Conservation (phyloP, 1,140 invertebrate species). For the Ridgeia piscesae region DNA sequence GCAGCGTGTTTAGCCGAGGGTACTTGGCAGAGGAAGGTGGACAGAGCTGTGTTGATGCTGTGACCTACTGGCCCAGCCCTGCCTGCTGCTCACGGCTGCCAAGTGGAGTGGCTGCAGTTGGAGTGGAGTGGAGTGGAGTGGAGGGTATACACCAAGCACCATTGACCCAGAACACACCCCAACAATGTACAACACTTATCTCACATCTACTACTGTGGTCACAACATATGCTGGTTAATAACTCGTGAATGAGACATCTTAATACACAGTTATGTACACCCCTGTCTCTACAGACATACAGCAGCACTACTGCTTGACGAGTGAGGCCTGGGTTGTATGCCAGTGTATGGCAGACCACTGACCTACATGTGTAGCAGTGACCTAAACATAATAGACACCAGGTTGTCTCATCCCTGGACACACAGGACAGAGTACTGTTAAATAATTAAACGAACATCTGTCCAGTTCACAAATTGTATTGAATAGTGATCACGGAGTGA, state of each 20-base stretch:
- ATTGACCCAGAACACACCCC: not conserved
- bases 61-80: not conserved
- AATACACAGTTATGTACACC: too few species aligned
- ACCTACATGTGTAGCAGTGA: not conserved
- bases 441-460: not conserved
- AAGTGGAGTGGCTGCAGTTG: not conserved
- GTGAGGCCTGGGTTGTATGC: not conserved
- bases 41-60: not conserved
- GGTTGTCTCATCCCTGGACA: too few species aligned
- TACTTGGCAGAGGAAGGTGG: not conserved
- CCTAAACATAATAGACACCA: too few species aligned
- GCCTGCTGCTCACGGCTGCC: not conserved
- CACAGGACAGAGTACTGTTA: too few species aligned
- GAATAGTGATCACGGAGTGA: not conserved
- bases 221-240: too few species aligned
- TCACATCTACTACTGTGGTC: not conserved
- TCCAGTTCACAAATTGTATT: not conserved
- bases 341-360: not conserved
- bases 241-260: too few species aligned
- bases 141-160: not conserved
- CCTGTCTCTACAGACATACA: too few species aligned
- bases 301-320: not conserved
- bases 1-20: too few species aligned
- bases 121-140: not conserved
- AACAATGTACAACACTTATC: not conserved